Conservation (phyloP, 2,113 vertebrate genomes). For the crab-eating macaque (Macaca fascicularis) region DNA sequence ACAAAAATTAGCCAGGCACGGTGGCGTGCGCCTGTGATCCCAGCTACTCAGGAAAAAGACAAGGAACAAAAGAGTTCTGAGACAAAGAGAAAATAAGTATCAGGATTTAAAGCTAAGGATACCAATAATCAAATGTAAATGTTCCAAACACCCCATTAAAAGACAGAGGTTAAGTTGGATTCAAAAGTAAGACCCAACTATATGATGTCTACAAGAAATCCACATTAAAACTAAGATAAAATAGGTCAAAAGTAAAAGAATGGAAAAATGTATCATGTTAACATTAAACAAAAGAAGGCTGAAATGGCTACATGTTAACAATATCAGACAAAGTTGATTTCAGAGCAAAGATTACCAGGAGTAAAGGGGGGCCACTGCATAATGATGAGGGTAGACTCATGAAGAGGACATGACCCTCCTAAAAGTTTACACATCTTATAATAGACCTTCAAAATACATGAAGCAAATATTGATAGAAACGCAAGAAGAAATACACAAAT, state of each 20-base stretch:
- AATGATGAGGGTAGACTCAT: background rate
- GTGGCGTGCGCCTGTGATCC: too few species aligned
- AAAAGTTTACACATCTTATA: background rate
- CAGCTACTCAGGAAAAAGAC: background rate
- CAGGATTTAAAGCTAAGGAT: background rate
- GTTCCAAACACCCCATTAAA: background rate
- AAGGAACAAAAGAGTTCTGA: background rate
- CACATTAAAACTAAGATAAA: background rate
- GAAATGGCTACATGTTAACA: background rate
- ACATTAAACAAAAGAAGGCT: background rate
- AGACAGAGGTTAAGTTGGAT: background rate
- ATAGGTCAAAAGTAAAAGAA: background rate
- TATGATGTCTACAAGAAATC: background rate
- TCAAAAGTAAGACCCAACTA: background rate
- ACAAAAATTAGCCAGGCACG: too few species aligned
- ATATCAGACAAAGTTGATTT: background rate
- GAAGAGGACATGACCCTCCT: background rate
- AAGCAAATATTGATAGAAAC: background rate
- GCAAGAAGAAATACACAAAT: background rate
- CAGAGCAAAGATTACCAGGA: background rate
- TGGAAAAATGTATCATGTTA: background rate
- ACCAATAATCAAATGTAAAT: background rate
- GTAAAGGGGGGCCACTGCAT: background rate
- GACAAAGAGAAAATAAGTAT: background rate
- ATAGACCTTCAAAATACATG: background rate